Evolutionary conservation across 2,113 vertebrate species (phyloP).

Genomic region (Orthonyx spaldingii): DNA sequence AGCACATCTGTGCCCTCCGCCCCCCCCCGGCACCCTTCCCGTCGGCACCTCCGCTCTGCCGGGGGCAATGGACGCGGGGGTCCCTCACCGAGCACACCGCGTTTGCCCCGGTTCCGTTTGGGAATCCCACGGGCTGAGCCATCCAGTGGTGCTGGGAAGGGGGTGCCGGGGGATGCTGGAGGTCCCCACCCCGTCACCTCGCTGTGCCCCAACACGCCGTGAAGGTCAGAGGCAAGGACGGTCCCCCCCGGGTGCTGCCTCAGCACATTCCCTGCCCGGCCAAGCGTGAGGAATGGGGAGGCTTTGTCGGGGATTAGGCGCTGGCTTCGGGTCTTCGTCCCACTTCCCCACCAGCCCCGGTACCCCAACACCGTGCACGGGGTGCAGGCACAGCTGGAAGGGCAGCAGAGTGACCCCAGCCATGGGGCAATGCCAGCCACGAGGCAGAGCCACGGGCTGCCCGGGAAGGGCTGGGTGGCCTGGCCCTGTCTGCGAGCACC

Average conservation of each 20-base stretch:
- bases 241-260: conserved; percentile 32
- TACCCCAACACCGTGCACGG: neutral
- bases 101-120: neutral
- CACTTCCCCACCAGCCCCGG: neutral
- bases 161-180: neutral
- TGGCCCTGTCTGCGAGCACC: rapidly evolving
- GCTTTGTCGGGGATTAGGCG: conserved; percentile 32
- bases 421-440: neutral
- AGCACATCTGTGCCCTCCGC: neutral
- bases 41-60: neutral
- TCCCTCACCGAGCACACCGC: rapidly evolving
- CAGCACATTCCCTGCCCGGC: conserved; percentile 62
- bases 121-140: neutral
- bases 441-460: neutral
- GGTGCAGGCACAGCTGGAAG: neutral
- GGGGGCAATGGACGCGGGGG: rapidly evolving
- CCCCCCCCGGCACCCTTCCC: neutral
- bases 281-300: conserved; percentile 36
- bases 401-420: neutral
- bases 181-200: neutral
- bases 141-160: rapidly evolving
- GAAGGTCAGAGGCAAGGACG: conserved; percentile 47
- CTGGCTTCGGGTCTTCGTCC: neutral
- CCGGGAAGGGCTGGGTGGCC: neutral
- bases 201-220: neutral